These are phyloP conservation scores for Rambutsinella grinnellia DNA, from an alignment of 2,888 invertebrate species.

Conservation along the genomic window DNA sequence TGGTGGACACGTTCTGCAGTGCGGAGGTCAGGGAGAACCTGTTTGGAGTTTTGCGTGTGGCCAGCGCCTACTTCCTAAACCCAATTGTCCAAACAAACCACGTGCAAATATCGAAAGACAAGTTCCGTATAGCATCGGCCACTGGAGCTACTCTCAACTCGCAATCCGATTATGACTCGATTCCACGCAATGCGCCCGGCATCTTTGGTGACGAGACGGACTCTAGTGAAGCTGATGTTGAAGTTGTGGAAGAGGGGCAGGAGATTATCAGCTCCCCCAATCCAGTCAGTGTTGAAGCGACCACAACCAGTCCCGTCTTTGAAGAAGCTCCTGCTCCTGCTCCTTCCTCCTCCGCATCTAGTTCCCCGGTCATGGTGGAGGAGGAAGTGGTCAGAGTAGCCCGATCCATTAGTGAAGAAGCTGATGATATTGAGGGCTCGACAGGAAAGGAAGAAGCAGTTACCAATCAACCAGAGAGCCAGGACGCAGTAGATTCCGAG, in stretches of 20 bases:
- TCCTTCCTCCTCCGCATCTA: too few relatives aligned
- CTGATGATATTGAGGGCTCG: constrained; percentile 24
- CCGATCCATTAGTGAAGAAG: background rate
- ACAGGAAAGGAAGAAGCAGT: constrained; percentile 8
- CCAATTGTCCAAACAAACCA: constrained; percentile 61
- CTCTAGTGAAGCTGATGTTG: constrained; percentile 16
- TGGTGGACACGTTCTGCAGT: constrained; percentile 58
- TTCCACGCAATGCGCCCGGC: constrained; percentile 32
- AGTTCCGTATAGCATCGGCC: constrained; percentile 53
- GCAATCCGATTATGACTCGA: constrained; percentile 35
- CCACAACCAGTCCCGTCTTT: background rate
- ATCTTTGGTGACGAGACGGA: constrained; percentile 13
- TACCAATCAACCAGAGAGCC: constrained; percentile 2
- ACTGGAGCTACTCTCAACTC: constrained; percentile 57
- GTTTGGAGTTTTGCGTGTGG: constrained; percentile 41
- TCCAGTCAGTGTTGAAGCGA: constrained; percentile 9
- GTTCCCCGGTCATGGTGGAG: constrained; percentile 13
- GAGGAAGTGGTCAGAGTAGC: constrained; percentile 13
- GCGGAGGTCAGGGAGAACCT: constrained; percentile 47
- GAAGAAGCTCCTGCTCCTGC: background rate
- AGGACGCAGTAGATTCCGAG: background rate
- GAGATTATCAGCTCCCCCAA: too few relatives aligned
- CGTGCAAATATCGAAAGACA: constrained; percentile 51
- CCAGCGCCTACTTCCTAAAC: constrained; percentile 51
- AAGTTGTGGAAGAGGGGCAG: constrained; percentile 17